Percentiles rank a stretch among this genome's conserved stretches.
These are phyloP conservation scores for Drosophila nasuta DNA, from an alignment of 1,140 invertebrate genomes.

Conservation along the genomic window DNA sequence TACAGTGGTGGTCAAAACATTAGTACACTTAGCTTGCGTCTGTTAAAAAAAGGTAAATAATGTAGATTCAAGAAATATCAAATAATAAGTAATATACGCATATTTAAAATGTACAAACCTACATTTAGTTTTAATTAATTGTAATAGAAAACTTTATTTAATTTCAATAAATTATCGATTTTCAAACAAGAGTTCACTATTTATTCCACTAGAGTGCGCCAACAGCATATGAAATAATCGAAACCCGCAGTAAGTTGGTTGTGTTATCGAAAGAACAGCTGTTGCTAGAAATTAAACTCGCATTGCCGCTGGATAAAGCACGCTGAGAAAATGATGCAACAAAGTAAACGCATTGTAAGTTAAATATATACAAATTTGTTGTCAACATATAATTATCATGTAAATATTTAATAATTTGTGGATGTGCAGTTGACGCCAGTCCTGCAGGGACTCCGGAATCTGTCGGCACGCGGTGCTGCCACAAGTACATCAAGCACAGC, in stretches of 20 bases:
- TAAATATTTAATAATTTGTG: background rate
- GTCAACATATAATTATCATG: background rate
- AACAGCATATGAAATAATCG: no score
- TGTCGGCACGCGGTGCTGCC: slow-evolving; percentile 59
- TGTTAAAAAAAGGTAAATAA: no score
- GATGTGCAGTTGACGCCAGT: slow-evolving; percentile 49
- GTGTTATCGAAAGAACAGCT: slow-evolving; percentile 31
- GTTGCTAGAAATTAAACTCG: slow-evolving; percentile 25
- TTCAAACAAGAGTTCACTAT: no score
- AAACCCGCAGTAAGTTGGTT: background rate
- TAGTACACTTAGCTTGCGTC: background rate
- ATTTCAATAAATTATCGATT: no score
- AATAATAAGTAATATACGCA: no score
- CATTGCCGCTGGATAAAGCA: slow-evolving; percentile 29
- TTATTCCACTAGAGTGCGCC: no score
- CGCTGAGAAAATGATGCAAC: slow-evolving; percentile 69
- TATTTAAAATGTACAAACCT: no score
- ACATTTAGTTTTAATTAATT: no score
- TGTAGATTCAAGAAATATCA: no score
- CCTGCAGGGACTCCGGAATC: slow-evolving; percentile 41
- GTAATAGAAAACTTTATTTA: no score
- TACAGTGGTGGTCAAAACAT: background rate
- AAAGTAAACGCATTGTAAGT: slow-evolving; percentile 61
- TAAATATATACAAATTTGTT: background rate
- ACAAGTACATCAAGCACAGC: slow-evolving; percentile 54